Conservation (phyloP, 1,140 invertebrate species). For the Scaptomyza hsui region DNA sequence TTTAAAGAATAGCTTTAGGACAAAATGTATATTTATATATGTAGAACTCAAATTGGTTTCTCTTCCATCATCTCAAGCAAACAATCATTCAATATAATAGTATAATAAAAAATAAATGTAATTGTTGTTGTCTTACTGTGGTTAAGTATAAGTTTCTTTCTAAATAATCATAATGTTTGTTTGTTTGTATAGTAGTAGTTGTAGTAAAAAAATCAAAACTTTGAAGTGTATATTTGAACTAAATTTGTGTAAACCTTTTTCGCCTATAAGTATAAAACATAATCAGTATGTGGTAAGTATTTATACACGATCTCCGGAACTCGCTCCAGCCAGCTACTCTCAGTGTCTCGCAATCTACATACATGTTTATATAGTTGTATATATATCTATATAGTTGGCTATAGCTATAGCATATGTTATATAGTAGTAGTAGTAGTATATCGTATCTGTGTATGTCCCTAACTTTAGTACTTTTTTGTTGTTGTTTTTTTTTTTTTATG, state of each 20-base stretch:
- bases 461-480: constrained; percentile 71
- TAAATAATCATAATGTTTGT: constrained; percentile 28
- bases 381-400: constrained; percentile 35
- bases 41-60: constrained; percentile 9
- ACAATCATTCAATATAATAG: constrained; percentile 20
- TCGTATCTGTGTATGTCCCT: constrained; percentile 59
- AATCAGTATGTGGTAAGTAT: constrained; percentile 71
- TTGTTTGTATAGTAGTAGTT: constrained; percentile 5
- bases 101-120: constrained; percentile 22
- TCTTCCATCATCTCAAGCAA: background rate
- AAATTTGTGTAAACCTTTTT: constrained; percentile 78
- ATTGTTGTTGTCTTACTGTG: constrained; percentile 6
- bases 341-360: constrained; percentile 20
- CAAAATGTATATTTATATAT: background rate
- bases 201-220: constrained; percentile 54
- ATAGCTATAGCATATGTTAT: constrained; percentile 65
- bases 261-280: constrained; percentile 70
- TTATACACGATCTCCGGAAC: constrained; percentile 60
- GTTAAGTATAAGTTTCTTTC: constrained; percentile 4
- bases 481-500: constrained; percentile 30
- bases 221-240: constrained; percentile 76
- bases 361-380: constrained; percentile 35
- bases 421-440: constrained; percentile 24
- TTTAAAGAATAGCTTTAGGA: constrained; percentile 9
- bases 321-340: constrained; percentile 24